Evolutionary conservation across 2,888 invertebrate genomes (phyloP), one percentile per base, ranked within the genome.

Genomic region (Chloromyia formosa): DNA sequence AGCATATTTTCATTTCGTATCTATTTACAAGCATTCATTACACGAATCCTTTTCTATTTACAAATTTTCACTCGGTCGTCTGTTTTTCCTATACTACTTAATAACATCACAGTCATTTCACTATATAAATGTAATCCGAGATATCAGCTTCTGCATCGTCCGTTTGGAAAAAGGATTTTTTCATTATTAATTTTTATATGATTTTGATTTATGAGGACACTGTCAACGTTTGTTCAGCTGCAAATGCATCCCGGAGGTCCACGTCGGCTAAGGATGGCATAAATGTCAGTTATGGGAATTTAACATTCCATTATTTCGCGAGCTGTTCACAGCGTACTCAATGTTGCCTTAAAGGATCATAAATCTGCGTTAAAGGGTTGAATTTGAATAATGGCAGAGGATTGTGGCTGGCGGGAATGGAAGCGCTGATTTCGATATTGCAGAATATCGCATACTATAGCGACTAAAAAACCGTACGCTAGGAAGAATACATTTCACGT

Each of bases 61-160:
- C 49, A 49, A 49, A 10, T n/a, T 49, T n/a, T 35, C 27, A 7
- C 27, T 35, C 27, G 27, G 2, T 35, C 27, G 49, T 49, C 12
- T 49, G 3, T 1, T 54, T 71, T 58, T 27, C 71, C 14, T 58
- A 71, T 23, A 18, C 58, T 18, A 42, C 71, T 71, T 54, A 27
- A 40, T 53, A 58, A 58, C 71, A 71, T 71, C 71, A 71, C 71
- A 71, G 71, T 56, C 58, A 58, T 71, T 40, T 71, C 71, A 53
- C 58, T 58, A 40, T 23, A 35, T 35, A 35, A 35, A 35, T 35
- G 7, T 35, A 71, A 58, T 71, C 40, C 58, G 18, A 58, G n/a
- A 54, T 20, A 27, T 53, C 53, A 69, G 56, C 53, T 69, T 22
- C 69, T 27, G 16, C 10, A 20, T n/a, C 22, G 5, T 20, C 22